phyloP scores from a whole-genome alignment of 2,888 invertebrate genomes.

The Xestia c-nigrum region DNA sequence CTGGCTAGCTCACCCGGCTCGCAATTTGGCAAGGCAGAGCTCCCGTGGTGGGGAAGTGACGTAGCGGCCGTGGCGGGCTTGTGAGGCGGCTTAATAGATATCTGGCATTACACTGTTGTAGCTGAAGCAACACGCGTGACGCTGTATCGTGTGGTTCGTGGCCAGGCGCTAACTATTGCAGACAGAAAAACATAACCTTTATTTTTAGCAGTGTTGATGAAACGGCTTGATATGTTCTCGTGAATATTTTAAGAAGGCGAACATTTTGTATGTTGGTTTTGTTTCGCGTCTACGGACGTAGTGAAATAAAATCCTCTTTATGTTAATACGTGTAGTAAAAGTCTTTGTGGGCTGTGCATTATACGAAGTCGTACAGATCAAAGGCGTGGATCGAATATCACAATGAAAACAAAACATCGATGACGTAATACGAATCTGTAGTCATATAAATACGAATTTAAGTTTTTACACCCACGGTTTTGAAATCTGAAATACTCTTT shows the following conservation, averaged over 20 bases:
- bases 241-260: conserved; percentile 27
- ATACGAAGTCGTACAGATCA: background rate
- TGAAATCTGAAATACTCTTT: no score
- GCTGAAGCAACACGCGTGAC: background rate
- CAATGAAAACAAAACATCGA: background rate
- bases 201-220: conserved; percentile 25
- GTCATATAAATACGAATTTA: background rate
- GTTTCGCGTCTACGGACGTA: background rate
- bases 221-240: conserved; percentile 22
- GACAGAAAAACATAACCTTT: conserved; percentile 26
- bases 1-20: no score
- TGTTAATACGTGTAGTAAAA: background rate
- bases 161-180: conserved; percentile 9
- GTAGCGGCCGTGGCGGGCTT: no score
- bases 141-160: background rate
- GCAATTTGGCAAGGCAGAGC: no score
- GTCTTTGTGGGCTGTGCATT: background rate
- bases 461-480: background rate
- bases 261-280: background rate
- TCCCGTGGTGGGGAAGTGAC: no score
- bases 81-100: no score
- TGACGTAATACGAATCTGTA: background rate
- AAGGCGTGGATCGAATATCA: background rate
- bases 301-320: background rate
- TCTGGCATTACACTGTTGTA: no score